Evolutionary conservation across 1,140 invertebrate species (phyloP).

Genomic region (Druon quercuslanigerum): DNA sequence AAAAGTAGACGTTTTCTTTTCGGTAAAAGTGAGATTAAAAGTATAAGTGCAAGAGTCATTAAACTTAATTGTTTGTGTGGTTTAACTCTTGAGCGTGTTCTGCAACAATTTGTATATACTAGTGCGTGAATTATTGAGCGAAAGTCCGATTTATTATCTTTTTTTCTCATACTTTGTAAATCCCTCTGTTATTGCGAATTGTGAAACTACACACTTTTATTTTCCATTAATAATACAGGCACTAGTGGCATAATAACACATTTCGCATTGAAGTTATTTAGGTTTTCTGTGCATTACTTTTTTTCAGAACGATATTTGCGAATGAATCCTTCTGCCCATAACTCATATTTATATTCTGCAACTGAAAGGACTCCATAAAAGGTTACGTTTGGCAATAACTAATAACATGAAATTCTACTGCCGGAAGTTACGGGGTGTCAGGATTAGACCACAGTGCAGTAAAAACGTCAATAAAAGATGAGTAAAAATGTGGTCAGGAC

Average conservation of each 20-base stretch:
- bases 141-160: conserved; percentile 18
- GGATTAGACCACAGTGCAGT: not conserved
- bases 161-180: conserved; percentile 25
- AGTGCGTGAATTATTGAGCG: conserved; percentile 15
- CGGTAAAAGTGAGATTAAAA: conserved; percentile 26
- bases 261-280: not conserved
- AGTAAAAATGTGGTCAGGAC: not conserved
- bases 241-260: not conserved
- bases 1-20: not conserved
- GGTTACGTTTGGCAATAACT: not conserved
- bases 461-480: conserved; percentile 22
- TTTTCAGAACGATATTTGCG: too few species aligned
- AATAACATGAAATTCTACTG: not conserved
- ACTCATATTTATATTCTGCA: not conserved
- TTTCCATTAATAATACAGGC: not conserved
- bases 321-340: too few species aligned
- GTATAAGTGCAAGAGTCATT: conserved; percentile 8
- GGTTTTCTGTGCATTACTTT: too few species aligned
- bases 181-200: conserved; percentile 16
- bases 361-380: not conserved
- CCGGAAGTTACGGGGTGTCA: not conserved
- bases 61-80: conserved; percentile 9
- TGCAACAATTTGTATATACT: conserved; percentile 3
- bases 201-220: conserved; percentile 26
- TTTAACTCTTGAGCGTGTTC: not conserved